Evolutionary conservation across 2,113 vertebrate species (phyloP).

Genomic region (Protobothrops mucrosquamatus): DNA sequence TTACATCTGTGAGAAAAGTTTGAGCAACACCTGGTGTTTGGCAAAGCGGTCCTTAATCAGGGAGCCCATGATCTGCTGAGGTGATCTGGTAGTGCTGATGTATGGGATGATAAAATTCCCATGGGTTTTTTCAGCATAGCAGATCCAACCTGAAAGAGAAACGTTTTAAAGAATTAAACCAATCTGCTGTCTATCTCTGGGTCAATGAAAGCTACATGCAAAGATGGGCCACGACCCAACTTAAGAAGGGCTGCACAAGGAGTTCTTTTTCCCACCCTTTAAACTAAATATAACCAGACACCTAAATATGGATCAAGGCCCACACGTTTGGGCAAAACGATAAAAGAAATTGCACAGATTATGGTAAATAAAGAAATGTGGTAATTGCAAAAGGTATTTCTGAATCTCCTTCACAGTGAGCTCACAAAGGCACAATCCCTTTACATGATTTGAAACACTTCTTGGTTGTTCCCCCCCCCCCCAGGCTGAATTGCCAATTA

Average conservation of each 20-base stretch:
- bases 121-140: slow-evolving; percentile 96
- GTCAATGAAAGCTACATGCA: background rate
- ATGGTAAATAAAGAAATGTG: background rate
- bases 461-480: background rate
- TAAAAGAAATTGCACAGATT: background rate
- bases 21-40: slow-evolving; percentile 74
- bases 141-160: slow-evolving; percentile 87
- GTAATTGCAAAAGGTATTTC: background rate
- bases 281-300: background rate
- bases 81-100: slow-evolving; percentile 89
- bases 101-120: slow-evolving; percentile 87
- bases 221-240: background rate
- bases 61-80: slow-evolving; percentile 95
- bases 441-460: background rate
- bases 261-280: background rate
- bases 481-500: background rate
- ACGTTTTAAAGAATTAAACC: background rate
- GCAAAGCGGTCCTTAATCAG: slow-evolving; percentile 88
- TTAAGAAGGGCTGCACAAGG: background rate
- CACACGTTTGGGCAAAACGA: background rate
- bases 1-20: accelerated
- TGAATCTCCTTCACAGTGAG: background rate
- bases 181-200: background rate
- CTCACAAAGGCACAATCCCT: background rate
- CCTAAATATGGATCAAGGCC: background rate